Conservation (phyloP, 2,797 vertebrate genomes). For the Anguilla anguilla region DNA sequence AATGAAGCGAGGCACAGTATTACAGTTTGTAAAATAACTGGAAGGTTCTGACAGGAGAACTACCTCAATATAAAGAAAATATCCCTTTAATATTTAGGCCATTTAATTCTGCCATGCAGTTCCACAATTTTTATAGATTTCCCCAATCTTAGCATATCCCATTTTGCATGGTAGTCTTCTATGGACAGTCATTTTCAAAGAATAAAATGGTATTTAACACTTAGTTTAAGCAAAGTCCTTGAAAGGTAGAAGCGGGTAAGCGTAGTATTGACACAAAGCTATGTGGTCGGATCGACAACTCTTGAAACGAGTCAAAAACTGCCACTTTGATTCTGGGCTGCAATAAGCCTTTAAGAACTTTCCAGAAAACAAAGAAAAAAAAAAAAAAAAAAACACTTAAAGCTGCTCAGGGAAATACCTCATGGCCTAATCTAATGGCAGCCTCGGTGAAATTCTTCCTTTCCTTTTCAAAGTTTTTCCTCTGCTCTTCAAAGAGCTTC, state of each 20-base stretch:
- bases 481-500: conserved; percentile 87
- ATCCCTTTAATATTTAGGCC: not conserved
- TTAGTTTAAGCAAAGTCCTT: not conserved
- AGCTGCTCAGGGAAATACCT: conserved; percentile 70
- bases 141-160: not conserved
- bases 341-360: not conserved
- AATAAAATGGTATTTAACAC: not conserved
- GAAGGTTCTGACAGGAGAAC: not conserved
- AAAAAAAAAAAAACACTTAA: not conserved
- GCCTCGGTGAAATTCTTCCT: conserved; percentile 93
- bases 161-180: not conserved
- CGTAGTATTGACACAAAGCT: not conserved
- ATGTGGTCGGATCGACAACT: not conserved
- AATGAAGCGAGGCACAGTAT: too few species aligned
- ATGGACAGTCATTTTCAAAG: not conserved
- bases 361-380: not conserved
- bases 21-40: too few species aligned
- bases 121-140: not conserved
- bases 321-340: not conserved
- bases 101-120: not conserved
- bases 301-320: not conserved
- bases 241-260: not conserved
- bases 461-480: conserved; percentile 90
- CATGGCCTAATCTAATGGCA: conserved; percentile 90
- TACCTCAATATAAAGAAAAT: not conserved